These are phyloP conservation scores for Telmatochromis bifrenatus DNA, from an alignment of 2,113 vertebrate species.

Conservation along the genomic window DNA sequence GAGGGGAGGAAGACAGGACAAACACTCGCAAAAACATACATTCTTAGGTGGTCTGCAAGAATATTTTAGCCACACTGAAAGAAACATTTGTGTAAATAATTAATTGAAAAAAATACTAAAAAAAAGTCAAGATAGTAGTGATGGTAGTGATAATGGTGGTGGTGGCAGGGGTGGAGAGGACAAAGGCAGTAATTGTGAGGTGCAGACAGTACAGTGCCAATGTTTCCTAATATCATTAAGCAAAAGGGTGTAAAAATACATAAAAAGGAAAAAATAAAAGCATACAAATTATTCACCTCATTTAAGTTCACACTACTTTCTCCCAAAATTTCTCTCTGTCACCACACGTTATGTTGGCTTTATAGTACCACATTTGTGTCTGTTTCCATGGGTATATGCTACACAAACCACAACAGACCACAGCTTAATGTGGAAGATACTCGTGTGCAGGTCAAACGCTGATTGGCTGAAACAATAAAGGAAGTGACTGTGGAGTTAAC, in stretches of 20 bases:
- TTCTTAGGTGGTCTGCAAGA: background rate
- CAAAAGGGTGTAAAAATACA: background rate
- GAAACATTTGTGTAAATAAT: background rate
- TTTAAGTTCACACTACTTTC: background rate
- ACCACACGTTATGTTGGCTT: background rate
- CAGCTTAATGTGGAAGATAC: background rate
- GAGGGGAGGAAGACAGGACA: rapidly evolving
- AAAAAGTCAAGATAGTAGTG: background rate
- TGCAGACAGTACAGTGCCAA: background rate
- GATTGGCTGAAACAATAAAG: background rate
- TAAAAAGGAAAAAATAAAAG: background rate
- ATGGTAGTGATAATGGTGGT: background rate
- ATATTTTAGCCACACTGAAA: background rate
- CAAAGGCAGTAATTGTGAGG: background rate
- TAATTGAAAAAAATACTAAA: background rate
- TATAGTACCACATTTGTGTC: background rate
- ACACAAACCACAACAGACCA: background rate
- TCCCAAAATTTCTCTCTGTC: background rate
- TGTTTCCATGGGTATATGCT: background rate
- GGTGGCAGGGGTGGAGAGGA: background rate
- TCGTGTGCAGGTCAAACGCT: background rate
- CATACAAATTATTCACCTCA: background rate
- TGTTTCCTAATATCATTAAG: background rate
- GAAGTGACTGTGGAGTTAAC: background rate
- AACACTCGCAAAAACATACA: background rate